phyloP scores from a whole-genome alignment of 2,888 invertebrate species.

The Drosophila paramelanica region DNA sequence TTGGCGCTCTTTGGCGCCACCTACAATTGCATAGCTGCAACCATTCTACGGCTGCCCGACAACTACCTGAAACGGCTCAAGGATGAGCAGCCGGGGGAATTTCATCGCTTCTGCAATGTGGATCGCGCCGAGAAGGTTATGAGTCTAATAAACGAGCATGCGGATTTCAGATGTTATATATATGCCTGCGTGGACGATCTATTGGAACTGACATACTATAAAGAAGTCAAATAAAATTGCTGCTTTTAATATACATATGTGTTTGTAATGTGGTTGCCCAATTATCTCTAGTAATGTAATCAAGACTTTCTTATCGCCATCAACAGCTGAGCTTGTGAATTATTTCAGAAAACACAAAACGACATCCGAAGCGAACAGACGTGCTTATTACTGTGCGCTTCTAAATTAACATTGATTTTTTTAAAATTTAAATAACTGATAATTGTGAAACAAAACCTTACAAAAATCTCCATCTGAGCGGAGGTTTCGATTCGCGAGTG shows the following conservation, averaged over 20 bases:
- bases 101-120: slow-evolving; percentile 83
- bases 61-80: slow-evolving; percentile 82
- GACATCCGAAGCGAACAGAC: background rate
- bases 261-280: slow-evolving; percentile 37
- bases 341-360: background rate
- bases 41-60: slow-evolving; percentile 79
- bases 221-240: slow-evolving; percentile 24
- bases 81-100: slow-evolving; percentile 76
- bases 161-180: slow-evolving; percentile 63
- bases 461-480: no score
- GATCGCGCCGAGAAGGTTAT: slow-evolving; percentile 70
- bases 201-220: slow-evolving; percentile 65
- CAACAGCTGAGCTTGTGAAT: background rate
- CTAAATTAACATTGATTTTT: background rate
- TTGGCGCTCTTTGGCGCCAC: slow-evolving; percentile 83
- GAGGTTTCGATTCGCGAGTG: background rate
- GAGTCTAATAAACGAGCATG: slow-evolving; percentile 58
- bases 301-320: slow-evolving; percentile 42
- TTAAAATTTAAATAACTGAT: background rate
- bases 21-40: slow-evolving; percentile 82
- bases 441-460: background rate
- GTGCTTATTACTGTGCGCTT: background rate
- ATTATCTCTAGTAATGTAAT: slow-evolving; percentile 27
- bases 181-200: slow-evolving; percentile 76
- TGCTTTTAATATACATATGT: slow-evolving; percentile 11